A percentile compares a stretch with the other conserved stretches of the same genome.
phyloP scores from a whole-genome alignment of 1,140 invertebrate genomes.

The Temnothorax curvispinosus region DNA sequence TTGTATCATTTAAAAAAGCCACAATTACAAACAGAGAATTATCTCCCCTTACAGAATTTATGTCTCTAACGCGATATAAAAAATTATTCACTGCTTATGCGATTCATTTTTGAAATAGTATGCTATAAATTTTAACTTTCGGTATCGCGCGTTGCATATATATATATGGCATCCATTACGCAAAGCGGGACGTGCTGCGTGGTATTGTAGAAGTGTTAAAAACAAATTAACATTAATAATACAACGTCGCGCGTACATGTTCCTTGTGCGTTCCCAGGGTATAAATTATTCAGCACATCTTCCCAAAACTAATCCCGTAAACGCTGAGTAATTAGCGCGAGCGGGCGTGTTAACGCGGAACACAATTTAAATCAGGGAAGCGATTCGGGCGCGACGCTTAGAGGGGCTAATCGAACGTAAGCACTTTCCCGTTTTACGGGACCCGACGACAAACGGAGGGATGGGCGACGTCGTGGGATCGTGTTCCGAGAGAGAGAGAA shows the following conservation, averaged over 20 bases:
- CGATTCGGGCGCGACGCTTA: neutral
- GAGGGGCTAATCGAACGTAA: constrained; percentile 38
- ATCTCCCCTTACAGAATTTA: neutral
- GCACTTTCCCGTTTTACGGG: constrained; percentile 33
- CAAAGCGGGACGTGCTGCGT: neutral
- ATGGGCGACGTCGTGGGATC: neutral
- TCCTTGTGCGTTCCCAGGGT: neutral
- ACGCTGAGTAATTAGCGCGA: constrained; percentile 18
- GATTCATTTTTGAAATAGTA: constrained; percentile 16
- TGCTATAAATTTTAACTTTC: constrained; percentile 18
- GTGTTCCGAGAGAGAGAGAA: neutral
- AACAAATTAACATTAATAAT: constrained; percentile 48
- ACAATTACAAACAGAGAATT: neutral
- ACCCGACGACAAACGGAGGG: neutral
- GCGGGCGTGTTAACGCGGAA: neutral
- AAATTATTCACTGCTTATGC: neutral
- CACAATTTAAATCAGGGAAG: neutral
- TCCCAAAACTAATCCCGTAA: constrained; percentile 34
- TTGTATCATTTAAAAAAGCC: neutral
- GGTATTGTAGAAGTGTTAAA: neutral
- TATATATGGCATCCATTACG: constrained; percentile 13
- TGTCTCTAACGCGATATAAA: neutral
- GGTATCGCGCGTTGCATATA: constrained; percentile 26
- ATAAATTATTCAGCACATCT: constrained; percentile 29
- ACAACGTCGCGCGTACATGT: neutral